Evolutionary conservation across 64 coral and sea anemone species (phyloP), one percentile per base, ranked within the genome.

Genomic region (Actinia tenebrosa): DNA sequence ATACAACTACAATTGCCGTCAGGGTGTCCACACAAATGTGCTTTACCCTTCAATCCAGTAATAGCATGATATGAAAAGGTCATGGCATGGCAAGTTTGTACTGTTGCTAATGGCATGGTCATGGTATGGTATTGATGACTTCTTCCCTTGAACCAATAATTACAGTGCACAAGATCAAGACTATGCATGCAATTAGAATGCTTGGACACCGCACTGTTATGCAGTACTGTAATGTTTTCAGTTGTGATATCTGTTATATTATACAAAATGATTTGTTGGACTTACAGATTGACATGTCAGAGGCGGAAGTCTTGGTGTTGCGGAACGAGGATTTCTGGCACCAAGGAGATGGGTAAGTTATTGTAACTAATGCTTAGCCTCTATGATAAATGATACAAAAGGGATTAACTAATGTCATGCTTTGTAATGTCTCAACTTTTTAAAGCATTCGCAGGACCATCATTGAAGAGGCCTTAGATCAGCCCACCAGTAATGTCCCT

Each of bases 271-370:
- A 61, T 66, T 20, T 66, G 7, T 66, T 66, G 3, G 19, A n/a
- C 20, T 66, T n/a, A n/a, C 63, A 89, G 83, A 86, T 89, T 37
- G 88, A 84, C 58, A 71, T 77, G 91, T 71, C 60, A 50, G 94
- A 96, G 56, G 89, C 88, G 1, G 88, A 93, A 61, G n/a, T 90
- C 2, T 47, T 92, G 20, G 58, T 88, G 45, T 78, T 95, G 61
- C 87, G 89, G 64, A 89, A 56, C 1, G 97, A 99, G 56, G 91
- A 99, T 83, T 93, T 95, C 64, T 99, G 97, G 97, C 87, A 89
- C 20, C 84, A 85, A 56, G 92, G 92, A 11, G 84, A 92, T 80
- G 89, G 83, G 95, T 98, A 80, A 3, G 89, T 84, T 75, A 3
- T 75, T 26, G 1, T 42, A 13, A 25, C 27, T 30, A 26, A 75